Evolutionary conservation across 2,113 vertebrate species (phyloP), one percentile per base, ranked within the genome.

Genomic region (Atlantisia rogersi): DNA sequence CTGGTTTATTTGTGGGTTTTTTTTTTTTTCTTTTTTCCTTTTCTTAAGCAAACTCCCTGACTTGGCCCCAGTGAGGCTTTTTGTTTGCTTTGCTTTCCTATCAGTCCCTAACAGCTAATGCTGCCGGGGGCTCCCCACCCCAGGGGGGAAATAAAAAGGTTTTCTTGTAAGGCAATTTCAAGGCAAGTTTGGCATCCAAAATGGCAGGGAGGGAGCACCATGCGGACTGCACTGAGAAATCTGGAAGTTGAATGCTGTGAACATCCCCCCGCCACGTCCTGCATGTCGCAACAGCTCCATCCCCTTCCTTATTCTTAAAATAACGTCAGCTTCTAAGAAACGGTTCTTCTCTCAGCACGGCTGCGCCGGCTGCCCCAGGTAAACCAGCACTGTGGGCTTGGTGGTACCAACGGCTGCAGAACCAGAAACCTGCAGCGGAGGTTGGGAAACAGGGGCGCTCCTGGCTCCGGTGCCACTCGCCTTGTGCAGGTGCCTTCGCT

Each of bases 231-330:
- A 10, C 76, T 92, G 95, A 88, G 94, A 95, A 96, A 95, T 79
- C 89, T 96, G 94, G 89, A 94, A 96, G 94, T 91, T 15, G 91
- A 73, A 28, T 0, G 29, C 67, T 55, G 85, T 0, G 48, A 91
- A 82, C 77, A 77, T 92, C 76, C 76, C 91, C 84, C 84, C 17
- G 8, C 44, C 44, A 46, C 44, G 44, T 84, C 59, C 58, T 0
- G 20, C 1, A 1, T 92, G 89, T 85, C 5, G 32, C 91, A 94
- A 94, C 6, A 0, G 88, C 90, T 82, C 90, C 84, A 13, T 86
- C 87, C 81, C 75, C 93, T 94, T 95, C 95, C 91, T 81, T 53
- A 42, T 95, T 95, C 92, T 75, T 39, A 88, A 94, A 76, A 93
- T 89, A 95, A 59, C 5, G 1, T 39, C 73, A 70, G 73, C 77